These are phyloP conservation scores for Hydrotaea cyrtoneurina DNA, from an alignment of 2,888 invertebrate genomes.

Conservation along the genomic window DNA sequence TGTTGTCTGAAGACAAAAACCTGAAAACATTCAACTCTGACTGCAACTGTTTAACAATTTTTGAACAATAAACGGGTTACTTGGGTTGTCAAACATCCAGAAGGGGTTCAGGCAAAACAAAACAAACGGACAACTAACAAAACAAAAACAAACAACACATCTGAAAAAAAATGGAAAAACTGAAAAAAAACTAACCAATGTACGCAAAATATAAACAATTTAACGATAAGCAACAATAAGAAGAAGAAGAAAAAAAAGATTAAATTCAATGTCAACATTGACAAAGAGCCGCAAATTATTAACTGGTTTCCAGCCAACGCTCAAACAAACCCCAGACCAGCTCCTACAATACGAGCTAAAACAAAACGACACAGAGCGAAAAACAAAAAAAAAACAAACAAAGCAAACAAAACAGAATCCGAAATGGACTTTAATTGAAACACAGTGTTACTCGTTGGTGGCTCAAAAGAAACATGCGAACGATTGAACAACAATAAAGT, in stretches of 20 bases:
- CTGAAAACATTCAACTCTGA: neutral
- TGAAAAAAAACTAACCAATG: neutral
- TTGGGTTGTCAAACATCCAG: conserved; percentile 15
- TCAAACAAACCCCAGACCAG: neutral
- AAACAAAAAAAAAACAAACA: neutral
- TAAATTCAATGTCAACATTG: conserved; percentile 61
- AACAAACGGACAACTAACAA: neutral
- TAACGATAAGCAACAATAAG: conserved; percentile 1
- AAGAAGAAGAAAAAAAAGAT: neutral
- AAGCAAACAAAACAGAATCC: neutral
- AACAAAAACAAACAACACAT: neutral
- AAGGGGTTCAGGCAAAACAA: neutral
- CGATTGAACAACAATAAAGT: neutral
- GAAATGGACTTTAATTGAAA: neutral
- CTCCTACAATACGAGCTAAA: neutral
- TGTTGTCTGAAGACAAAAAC: neutral
- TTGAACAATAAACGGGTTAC: neutral
- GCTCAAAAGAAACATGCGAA: neutral
- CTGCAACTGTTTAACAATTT: neutral
- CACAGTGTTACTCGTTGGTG: neutral
- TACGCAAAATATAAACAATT: neutral
- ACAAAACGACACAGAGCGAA: neutral
- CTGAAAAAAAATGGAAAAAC: neutral
- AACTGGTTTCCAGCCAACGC: conserved; percentile 45
- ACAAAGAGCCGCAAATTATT: conserved; percentile 57